Evolutionary conservation across 2,888 invertebrate genomes (phyloP).

Genomic region (Bugulina stolonifera): DNA sequence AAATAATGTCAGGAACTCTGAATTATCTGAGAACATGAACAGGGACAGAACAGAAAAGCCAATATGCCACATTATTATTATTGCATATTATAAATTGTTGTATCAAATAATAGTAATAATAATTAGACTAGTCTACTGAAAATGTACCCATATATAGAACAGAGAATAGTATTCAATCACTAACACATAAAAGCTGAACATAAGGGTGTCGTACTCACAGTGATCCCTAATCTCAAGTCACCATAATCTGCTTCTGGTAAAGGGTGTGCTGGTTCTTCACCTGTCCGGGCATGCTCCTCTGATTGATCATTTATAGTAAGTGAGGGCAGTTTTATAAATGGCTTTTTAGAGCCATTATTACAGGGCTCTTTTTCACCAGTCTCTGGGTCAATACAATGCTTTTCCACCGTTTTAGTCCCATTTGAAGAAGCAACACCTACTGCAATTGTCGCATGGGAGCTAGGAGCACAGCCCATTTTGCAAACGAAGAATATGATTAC

Average conservation of each 20-base stretch:
- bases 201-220: slow-evolving; percentile 32
- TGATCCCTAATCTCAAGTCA: slow-evolving; percentile 33
- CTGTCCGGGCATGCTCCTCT: slow-evolving; percentile 19
- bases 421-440: not conserved
- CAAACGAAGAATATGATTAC: too few relatives aligned
- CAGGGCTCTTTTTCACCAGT: not conserved
- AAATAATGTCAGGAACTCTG: too few relatives aligned
- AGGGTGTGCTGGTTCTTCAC: slow-evolving; percentile 31
- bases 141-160: too few relatives aligned
- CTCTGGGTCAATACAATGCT: not conserved
- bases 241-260: slow-evolving; percentile 34
- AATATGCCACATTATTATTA: too few relatives aligned
- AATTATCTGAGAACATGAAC: too few relatives aligned
- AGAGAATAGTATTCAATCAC: too few relatives aligned
- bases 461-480: slow-evolving; percentile 16
- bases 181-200: too few relatives aligned
- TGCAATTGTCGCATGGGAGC: not conserved
- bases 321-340: not conserved
- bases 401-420: not conserved
- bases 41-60: too few relatives aligned
- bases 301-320: slow-evolving; percentile 7
- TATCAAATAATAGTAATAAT: too few relatives aligned
- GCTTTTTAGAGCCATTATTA: not conserved
- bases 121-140: too few relatives aligned
- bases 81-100: too few relatives aligned